Conservation (phyloP, 2,888 invertebrate genomes). For the Micoletzkya japonica region DNA sequence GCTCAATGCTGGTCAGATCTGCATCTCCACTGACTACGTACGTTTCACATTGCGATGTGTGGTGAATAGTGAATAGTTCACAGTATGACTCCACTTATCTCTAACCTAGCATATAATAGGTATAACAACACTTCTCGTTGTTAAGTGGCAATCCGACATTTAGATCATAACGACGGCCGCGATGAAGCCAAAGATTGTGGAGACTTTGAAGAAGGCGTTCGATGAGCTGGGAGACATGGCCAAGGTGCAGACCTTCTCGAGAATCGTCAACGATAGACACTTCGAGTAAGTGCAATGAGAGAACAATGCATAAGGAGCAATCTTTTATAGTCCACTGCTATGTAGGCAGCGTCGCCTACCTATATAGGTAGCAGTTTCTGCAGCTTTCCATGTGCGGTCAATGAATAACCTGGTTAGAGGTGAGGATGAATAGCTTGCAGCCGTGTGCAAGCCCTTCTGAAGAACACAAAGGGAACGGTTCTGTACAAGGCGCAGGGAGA, state of each 20-base stretch:
- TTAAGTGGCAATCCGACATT: background rate
- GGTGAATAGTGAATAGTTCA: background rate
- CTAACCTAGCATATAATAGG: background rate
- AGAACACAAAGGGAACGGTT: conserved; percentile 21
- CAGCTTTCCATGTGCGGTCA: too few relatives aligned
- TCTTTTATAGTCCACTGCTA: background rate
- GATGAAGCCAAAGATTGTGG: conserved; percentile 70
- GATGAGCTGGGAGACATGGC: conserved; percentile 60
- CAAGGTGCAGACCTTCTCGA: conserved; percentile 56
- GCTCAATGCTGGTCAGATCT: conserved; percentile 71
- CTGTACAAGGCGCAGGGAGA: conserved; percentile 23
- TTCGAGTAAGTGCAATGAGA: conserved; percentile 44
- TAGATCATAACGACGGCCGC: background rate
- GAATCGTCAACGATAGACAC: conserved; percentile 34
- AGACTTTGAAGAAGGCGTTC: conserved; percentile 55
- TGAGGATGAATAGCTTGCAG: conserved; percentile 8
- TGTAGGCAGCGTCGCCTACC: background rate
- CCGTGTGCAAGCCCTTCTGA: conserved; percentile 3
- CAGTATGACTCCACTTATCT: background rate
- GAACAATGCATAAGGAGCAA: background rate
- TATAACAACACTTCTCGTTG: background rate
- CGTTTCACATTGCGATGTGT: conserved; percentile 31
- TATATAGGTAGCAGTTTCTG: background rate
- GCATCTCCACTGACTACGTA: conserved; percentile 34
- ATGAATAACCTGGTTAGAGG: background rate